Base-by-base conservation (phyloP, 1,140 invertebrate genomes). In the Euglossa dilemma region DNA sequence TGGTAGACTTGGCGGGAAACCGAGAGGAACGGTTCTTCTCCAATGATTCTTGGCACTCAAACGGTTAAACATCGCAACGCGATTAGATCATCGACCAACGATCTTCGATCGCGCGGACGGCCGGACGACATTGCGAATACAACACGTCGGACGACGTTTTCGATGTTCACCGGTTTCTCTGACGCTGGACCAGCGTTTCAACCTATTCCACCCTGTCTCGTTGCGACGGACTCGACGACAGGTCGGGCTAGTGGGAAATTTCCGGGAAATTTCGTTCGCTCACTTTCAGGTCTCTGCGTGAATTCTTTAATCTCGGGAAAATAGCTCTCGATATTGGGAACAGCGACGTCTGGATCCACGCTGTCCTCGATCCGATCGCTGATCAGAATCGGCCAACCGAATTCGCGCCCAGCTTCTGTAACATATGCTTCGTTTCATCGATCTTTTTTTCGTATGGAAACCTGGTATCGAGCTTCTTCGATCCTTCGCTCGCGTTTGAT, bases 31-130 rank as follows among this genome's bases (percentile, higher is more conserved):
- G 36, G 36, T 36, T 36, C 36, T 36, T 36, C 4, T 36, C 1
- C 4, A 2, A 36, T 4, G 36, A 36, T 36, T 36, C 36, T 36
- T 36, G 36, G 36, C 36, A 36, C 36, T 36, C 36, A 36, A 36
- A 36, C 36, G 36, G 36, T 36, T 36, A 36, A 36, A 36, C 36
- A 36, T 36, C n/a, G n/a, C n/a, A n/a, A n/a, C n/a, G n/a, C n/a
- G n/a, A n/a, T n/a, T n/a, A n/a, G n/a, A n/a, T n/a, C n/a, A 85
- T 76, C 72, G 61, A 82, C 54, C 80, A 47, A 7, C 61, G 52
- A 80, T 52, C 14, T 47, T 83, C 84, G 84, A 87, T 86, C 80
- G n/a, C 23, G 85, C 85, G 18, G 52, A 87, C 73, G 69, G 72
- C 84, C 79, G 70, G 75, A 86, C 79, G 80, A 86, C 74, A 70